Percentiles rank a stretch among this genome's conserved stretches.
Evolutionary conservation across 2,797 vertebrate genomes (phyloP).

Genomic region (Micromesistius poutassou): DNA sequence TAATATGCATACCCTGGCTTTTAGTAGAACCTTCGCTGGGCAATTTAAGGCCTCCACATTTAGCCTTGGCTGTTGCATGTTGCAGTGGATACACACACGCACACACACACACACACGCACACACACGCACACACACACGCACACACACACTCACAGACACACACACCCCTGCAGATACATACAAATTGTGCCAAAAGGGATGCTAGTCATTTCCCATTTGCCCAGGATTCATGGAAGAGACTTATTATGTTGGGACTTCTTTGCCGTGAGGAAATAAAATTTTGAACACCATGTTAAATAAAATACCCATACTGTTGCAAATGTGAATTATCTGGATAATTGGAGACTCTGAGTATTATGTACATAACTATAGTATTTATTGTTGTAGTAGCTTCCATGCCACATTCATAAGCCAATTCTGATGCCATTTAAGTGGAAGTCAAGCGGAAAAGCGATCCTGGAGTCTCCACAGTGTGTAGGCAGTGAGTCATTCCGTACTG

Average conservation of each 20-base stretch:
- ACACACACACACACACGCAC: not conserved
- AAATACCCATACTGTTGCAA: not conserved
- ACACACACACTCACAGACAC: not conserved
- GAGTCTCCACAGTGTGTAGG: not conserved
- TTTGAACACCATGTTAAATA: conserved; percentile 21
- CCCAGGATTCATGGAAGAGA: too few species aligned
- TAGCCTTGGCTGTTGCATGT: not conserved
- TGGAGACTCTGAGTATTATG: not conserved
- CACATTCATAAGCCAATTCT: not conserved
- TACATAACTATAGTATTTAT: not conserved
- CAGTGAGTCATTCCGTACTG: not conserved
- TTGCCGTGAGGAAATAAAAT: conserved; percentile 15
- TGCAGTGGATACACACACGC: not conserved
- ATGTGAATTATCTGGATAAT: not conserved
- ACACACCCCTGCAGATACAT: conserved; percentile 4
- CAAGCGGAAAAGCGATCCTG: not conserved
- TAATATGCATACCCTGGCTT: conserved; percentile 42
- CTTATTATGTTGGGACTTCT: not conserved
- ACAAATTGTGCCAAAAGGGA: conserved; percentile 19
- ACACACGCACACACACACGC: not conserved
- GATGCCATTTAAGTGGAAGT: not conserved
- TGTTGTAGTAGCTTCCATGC: not conserved
- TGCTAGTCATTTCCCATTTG: not conserved
- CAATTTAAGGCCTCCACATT: not conserved
- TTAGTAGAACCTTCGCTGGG: conserved; percentile 29